Evolutionary conservation across 1,140 invertebrate species (phyloP).

Genomic region (Arctopsyche grandis): DNA sequence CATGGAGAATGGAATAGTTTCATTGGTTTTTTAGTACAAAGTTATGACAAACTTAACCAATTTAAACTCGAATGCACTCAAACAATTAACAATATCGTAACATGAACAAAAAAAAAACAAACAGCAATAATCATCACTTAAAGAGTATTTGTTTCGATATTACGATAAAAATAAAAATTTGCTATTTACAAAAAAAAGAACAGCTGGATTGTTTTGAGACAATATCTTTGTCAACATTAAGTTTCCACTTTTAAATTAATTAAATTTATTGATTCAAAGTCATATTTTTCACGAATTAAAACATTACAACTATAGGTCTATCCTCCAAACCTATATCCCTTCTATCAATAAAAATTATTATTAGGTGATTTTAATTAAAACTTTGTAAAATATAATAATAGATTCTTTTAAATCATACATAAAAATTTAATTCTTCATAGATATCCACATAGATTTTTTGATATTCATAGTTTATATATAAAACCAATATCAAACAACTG

Average conservation of each 20-base stretch:
- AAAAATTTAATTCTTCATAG: too few species aligned
- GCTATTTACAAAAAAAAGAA: constrained; percentile 21
- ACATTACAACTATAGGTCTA: background rate
- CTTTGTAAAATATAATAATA: too few species aligned
- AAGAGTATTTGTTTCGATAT: constrained; percentile 3
- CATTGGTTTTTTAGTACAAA: background rate
- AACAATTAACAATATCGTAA: constrained; percentile 19
- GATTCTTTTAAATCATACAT: too few species aligned
- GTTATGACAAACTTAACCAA: background rate
- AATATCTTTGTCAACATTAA: background rate
- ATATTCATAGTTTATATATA: too few species aligned
- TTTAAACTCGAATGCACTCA: background rate
- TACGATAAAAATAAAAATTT: constrained; percentile 22
- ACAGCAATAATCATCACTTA: background rate
- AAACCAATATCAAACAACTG: too few species aligned
- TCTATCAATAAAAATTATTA: too few species aligned
- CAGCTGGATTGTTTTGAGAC: constrained; percentile 15
- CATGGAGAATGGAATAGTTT: constrained; percentile 18
- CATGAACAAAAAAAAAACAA: constrained; percentile 1
- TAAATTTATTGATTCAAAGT: background rate
- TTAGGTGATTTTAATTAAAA: too few species aligned
- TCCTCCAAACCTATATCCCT: too few species aligned
- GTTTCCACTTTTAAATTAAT: background rate
- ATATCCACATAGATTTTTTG: too few species aligned
- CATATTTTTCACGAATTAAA: background rate